Conservation (phyloP, 2,888 invertebrate genomes). For the Tetragnatha montana region DNA sequence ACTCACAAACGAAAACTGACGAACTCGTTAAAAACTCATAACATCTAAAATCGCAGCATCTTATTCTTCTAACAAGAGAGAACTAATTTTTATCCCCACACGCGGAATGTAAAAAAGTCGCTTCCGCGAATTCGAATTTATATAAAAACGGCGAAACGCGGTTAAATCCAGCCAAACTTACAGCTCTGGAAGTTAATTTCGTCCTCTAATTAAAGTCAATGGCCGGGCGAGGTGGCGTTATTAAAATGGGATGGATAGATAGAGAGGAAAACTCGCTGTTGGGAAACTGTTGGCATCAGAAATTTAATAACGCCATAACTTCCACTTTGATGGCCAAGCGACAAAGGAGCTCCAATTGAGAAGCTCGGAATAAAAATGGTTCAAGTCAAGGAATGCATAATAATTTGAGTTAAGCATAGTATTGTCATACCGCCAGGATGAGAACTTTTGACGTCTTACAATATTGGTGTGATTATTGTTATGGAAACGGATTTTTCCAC, state of each 20-base stretch:
- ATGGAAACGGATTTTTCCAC: too few relatives aligned
- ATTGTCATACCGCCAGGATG: too few relatives aligned
- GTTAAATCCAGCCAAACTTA: not conserved
- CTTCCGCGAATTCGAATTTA: not conserved
- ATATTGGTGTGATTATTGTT: too few relatives aligned
- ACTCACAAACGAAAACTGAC: not conserved
- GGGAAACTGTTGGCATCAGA: slow-evolving; percentile 50
- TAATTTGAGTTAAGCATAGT: too few relatives aligned
- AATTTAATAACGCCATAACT: slow-evolving; percentile 64
- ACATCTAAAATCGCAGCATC: not conserved
- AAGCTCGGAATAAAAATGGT: too few relatives aligned
- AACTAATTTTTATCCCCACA: not conserved
- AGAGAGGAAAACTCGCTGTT: slow-evolving; percentile 7
- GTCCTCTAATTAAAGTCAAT: slow-evolving; percentile 39
- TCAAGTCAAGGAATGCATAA: too few relatives aligned
- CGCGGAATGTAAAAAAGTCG: not conserved
- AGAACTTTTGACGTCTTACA: too few relatives aligned
- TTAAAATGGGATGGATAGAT: slow-evolving; percentile 53
- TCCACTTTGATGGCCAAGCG: slow-evolving; percentile 17
- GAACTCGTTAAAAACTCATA: not conserved
- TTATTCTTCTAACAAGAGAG: not conserved
- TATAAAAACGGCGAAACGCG: not conserved
- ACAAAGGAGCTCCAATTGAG: slow-evolving; percentile 40
- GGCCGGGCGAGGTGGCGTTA: slow-evolving; percentile 24
- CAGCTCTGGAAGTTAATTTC: slow-evolving; percentile 31